Evolutionary conservation across 1,140 invertebrate species (phyloP), one percentile per base, ranked within the genome.

Genomic region (Brachionus sp.): DNA sequence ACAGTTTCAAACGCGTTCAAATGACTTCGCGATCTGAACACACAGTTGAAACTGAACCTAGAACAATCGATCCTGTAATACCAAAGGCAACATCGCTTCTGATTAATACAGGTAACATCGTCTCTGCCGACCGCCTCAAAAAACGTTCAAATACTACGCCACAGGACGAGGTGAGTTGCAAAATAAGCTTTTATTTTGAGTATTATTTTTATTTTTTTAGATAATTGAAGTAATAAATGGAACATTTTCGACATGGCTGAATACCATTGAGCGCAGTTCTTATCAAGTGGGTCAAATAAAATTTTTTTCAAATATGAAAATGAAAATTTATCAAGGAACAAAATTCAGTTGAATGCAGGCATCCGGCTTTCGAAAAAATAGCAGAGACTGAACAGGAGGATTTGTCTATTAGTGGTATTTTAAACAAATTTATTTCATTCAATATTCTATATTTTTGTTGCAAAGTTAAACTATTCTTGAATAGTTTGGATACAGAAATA

Each of bases 391-490:
- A 75, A 46, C n/a, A 6, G 1, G 42, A 75, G 13, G 70, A 75
- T 19, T 46, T 75, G 19, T 75, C 70, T 3, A 75, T 75, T 23
- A 75, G 70, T 16, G 70, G 70, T 75, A 75, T 10, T 25, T 29
- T 25, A 10, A 25, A 29, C 2, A 1, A 29, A 35, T 6, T 10
- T 42, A n/a, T 68, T 33, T 9, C 5, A 13, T 16, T 66, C 5
- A 16, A 70, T 10, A n/a, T 13, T n/a, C 9, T 19, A 39, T 25
- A 7, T 9, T 16, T 10, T 25, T 75, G 44, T 75, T 46, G 44
- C 46, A 23, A 75, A 75, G 77, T 80, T 5, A 80, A 80, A 13
- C 23, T 80, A 7, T 80, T 80, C 42, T 23, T 80, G 25, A 80
- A 80, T n/a, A 66, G 23, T 35, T 35, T 80, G 12, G 62, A 66